A percentile compares a stretch with the other conserved stretches of the same genome.
Evolutionary conservation across 2,888 invertebrate species (phyloP).

Genomic region (Parascotia fuliginaria): DNA sequence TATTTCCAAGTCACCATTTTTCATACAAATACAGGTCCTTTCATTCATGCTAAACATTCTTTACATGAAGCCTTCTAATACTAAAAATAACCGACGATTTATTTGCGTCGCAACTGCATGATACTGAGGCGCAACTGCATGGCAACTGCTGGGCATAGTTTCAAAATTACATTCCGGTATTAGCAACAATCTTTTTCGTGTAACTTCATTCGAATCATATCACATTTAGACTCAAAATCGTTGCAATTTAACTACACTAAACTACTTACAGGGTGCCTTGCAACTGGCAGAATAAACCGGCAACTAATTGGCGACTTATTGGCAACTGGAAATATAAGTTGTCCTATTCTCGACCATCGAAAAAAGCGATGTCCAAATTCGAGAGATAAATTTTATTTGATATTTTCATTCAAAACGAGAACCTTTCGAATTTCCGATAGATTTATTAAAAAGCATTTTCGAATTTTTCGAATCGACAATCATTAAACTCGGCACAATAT

Average conservation of each 20-base stretch:
- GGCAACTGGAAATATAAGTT: no score
- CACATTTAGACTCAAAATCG: no score
- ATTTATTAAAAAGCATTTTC: no score
- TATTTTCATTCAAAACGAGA: no score
- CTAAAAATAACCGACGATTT: conserved; percentile 27
- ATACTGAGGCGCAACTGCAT: conserved; percentile 14
- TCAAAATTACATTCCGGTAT: neutral
- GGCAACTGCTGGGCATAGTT: neutral
- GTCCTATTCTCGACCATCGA: no score
- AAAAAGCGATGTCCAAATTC: no score
- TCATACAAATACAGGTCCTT: conserved; percentile 22
- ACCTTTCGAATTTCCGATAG: no score
- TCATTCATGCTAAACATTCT: conserved; percentile 18
- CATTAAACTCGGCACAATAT: no score
- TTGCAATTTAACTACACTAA: no score
- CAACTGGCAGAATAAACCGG: neutral
- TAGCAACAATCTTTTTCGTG: neutral
- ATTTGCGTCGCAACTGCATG: conserved; percentile 12
- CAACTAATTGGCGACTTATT: conserved; percentile 1
- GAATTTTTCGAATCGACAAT: no score
- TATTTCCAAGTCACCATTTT: neutral
- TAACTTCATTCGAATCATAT: no score
- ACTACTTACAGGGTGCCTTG: neutral
- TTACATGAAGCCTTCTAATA: conserved; percentile 36
- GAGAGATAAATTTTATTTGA: no score